Evolutionary conservation across 2,888 invertebrate species (phyloP), one percentile per base, ranked within the genome.

Genomic region (Habrosyne pyritoides): DNA sequence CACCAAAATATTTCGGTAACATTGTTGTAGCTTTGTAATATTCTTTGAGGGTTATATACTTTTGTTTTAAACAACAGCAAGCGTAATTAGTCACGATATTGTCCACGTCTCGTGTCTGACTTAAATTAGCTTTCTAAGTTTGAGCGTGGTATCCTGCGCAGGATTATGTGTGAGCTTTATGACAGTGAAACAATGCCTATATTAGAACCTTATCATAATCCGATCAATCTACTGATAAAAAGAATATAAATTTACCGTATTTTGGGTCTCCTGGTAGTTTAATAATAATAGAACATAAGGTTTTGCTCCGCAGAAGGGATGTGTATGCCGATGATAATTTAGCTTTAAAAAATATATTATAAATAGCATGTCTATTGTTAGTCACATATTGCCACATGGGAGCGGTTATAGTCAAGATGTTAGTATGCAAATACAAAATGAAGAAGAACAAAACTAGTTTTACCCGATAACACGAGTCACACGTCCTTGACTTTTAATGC

Each of bases 401-500:
- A 52, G 48, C 28, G 54, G 28, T 51, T 52, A 49, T 22, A 50
- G 0, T 46, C 7, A 48, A 48, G 24, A 66, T 65, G 64, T 60
- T 51, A 49, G 57, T 74, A 74, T 70, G 69, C 61, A 70, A 72
- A 70, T 70, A 57, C 54, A 66, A 24, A 67, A 63, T 59, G 71
- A 75, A 77, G 73, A 80, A 59, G 76, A 75, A 64, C 66, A 59
- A 69, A 78, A 84, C 78, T 70, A 60, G 81, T 78, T 73, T 60
- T 70, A 66, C 63, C 60, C 57, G 61, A 63, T 59, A 59, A 63
- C 61, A 67, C 66, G 62, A 51, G 55, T 71, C 60, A 61, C 54
- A 53, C 60, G 79, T 70, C 85, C 86, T 84, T 86, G 86, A 84
- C 84, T 75, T 84, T 84, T 84, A 71, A 63, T 77, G 78, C 74